Base-by-base conservation (phyloP, 1,140 invertebrate species). In the Drosophila jambulina region DNA sequence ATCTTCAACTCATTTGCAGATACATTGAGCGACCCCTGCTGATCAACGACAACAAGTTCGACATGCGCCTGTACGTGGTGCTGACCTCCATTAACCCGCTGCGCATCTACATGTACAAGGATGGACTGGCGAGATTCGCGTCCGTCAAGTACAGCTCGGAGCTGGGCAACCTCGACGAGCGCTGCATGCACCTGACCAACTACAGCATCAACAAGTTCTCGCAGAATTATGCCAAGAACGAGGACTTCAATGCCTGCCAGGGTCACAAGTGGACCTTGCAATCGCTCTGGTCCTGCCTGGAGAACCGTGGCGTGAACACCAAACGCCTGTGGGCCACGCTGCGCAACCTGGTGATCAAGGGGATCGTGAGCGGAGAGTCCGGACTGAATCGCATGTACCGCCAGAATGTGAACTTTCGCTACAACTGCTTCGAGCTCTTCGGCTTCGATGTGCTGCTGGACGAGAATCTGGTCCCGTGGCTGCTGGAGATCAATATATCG, bases 141-240 rank as follows among this genome's bases (percentile, higher is more conserved):
- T 98, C 97, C 94, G 97, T 97, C 4, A 97, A 97, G 92, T 98
- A 98, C 93, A 97, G 95, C 75, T 95, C 96, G 57, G 96, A 97
- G 85, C 93, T 96, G 40, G 95, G 96, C 68, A 96, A 95, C 71
- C 94, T 98, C 57, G 95, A 95, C 90, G 97, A 99, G 93, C 95
- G 97, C 49, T 99, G 97, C 93, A 99, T 99, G 97, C 99, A 99
- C 94, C 94, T 99, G 72, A 99, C 99, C 29, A 99, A 99, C 94
- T 99, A 99, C 93, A 99, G 97, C 82, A 97, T 99, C 75, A 99
- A 99, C 93, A 99, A 99, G 94, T 94, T 97, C 56, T 98, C 96
- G 53, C 95, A 96, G 68, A 95, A 96, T 34, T 98, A 98, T 93
- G 96, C 96, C 3, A 95, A 95, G 67, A 98, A 98, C 93, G 96